Evolutionary conservation across 2,113 vertebrate genomes (phyloP).

Genomic region (Tetraodon nigroviridis): DNA sequence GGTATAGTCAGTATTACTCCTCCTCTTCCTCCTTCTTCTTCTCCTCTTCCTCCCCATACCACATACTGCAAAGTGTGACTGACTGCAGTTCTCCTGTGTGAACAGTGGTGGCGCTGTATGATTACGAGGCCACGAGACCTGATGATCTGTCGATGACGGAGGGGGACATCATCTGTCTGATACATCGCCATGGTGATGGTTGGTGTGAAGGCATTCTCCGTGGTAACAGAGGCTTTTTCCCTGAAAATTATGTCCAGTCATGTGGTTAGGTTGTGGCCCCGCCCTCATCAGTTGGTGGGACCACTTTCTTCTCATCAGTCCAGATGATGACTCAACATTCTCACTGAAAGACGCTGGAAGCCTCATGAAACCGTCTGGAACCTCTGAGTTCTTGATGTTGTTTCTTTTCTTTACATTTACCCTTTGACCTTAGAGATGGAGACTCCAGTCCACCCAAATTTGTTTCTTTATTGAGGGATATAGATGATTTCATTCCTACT

Average conservation of each 20-base stretch:
- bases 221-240: constrained; percentile 86
- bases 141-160: constrained; percentile 85
- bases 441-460: no score
- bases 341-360: no score
- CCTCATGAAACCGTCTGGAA: no score
- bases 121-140: constrained; percentile 83
- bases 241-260: constrained; percentile 85
- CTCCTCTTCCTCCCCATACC: not conserved
- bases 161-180: constrained; percentile 90
- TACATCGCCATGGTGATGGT: constrained; percentile 84
- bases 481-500: no score
- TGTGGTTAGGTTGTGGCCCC: constrained; percentile 55
- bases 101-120: constrained; percentile 91
- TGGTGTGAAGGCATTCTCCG: constrained; percentile 90
- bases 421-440: no score
- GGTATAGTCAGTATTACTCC: constrained; percentile 34
- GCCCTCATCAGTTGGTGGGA: not conserved
- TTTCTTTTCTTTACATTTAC: no score
- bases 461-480: no score
- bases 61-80: not conserved
- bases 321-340: no score
- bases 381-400: no score
- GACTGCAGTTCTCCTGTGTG: constrained; percentile 36
- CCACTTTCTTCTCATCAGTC: no score
- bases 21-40: not conserved